A percentile compares a stretch with the other conserved stretches of the same genome.
Conservation (phyloP, 1,140 invertebrate genomes). For the Heliothis virescens region DNA sequence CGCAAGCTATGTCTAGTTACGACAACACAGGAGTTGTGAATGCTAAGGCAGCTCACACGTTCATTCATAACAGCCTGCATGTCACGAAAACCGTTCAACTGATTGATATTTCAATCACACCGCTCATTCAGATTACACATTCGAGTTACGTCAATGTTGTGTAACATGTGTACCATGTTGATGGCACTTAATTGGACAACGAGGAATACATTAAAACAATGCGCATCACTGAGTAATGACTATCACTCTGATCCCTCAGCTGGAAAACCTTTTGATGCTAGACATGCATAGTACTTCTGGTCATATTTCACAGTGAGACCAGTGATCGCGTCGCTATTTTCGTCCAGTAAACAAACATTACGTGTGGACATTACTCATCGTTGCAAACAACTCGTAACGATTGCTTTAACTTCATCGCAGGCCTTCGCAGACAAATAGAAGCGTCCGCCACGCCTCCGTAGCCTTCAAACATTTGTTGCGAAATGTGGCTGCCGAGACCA, state of each 20-base stretch:
- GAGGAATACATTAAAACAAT: neutral
- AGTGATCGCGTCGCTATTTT: neutral
- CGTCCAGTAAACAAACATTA: slow-evolving; percentile 6
- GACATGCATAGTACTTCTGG: too few relatives aligned
- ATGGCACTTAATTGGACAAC: neutral
- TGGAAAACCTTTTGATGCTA: too few relatives aligned
- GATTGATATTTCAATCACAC: neutral
- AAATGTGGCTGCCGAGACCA: too few relatives aligned
- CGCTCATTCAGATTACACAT: slow-evolving; percentile 3
- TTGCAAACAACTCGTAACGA: neutral
- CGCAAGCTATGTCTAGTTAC: neutral
- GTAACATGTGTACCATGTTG: neutral
- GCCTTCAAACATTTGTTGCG: neutral
- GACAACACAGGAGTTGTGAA: neutral
- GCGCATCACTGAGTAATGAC: too few relatives aligned
- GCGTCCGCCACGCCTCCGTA: neutral
- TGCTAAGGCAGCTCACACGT: neutral
- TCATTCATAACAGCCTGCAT: neutral
- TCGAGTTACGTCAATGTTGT: neutral
- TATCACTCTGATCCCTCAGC: too few relatives aligned
- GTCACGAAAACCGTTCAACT: neutral
- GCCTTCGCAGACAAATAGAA: neutral
- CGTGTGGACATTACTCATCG: neutral
- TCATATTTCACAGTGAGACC: neutral
- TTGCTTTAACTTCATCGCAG: neutral